Evolutionary conservation across 2,888 invertebrate species (phyloP).

Genomic region (Pseudolycoriella hygida): DNA sequence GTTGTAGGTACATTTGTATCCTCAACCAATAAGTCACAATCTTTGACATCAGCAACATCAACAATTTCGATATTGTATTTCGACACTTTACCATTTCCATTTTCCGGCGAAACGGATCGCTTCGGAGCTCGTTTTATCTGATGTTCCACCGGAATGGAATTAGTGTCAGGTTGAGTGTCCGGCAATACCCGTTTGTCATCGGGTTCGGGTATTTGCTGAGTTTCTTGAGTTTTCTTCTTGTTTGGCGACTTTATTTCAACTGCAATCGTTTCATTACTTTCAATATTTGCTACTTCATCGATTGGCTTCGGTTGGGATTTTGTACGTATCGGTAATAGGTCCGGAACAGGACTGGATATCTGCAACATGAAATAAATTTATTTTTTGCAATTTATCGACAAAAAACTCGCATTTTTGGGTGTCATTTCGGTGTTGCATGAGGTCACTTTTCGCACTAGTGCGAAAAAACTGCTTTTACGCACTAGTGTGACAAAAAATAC

Average conservation of each 20-base stretch:
- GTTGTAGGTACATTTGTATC: background rate
- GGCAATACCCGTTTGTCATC: background rate
- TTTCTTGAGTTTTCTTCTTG: background rate
- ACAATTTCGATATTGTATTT: constrained; percentile 8
- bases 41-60: background rate
- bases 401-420: too few relatives aligned
- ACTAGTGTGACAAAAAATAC: too few relatives aligned
- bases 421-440: too few relatives aligned
- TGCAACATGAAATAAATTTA: background rate
- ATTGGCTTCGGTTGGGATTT: constrained; percentile 2
- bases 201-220: background rate
- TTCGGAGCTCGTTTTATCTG: constrained; percentile 7
- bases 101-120: constrained; percentile 11
- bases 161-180: background rate
- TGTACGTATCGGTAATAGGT: constrained; percentile 27
- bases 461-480: too few relatives aligned
- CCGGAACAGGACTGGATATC: constrained; percentile 25
- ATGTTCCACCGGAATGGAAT: background rate
- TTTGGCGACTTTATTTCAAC: background rate
- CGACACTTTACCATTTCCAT: constrained; percentile 10
- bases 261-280: background rate
- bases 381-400: too few relatives aligned
- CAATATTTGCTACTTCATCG: background rate
- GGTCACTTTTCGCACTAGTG: too few relatives aligned
- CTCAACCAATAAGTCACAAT: background rate